These are phyloP conservation scores for Cyaniris semiargus DNA, from an alignment of 2,888 invertebrate species.

Conservation along the genomic window DNA sequence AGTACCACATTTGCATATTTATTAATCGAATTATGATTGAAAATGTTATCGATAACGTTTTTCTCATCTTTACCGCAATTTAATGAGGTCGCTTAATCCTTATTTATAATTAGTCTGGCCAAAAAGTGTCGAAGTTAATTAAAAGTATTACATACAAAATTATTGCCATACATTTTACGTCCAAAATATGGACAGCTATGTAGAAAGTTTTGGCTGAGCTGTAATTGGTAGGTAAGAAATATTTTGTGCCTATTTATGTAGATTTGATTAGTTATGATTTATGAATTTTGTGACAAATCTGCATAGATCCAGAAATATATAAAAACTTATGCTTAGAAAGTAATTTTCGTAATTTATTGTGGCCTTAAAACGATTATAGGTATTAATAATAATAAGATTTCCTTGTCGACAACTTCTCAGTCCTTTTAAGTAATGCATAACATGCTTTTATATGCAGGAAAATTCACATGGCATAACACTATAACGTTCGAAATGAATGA, in stretches of 20 bases:
- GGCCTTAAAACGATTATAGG: too few relatives aligned
- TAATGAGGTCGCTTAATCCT: neutral
- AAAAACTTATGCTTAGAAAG: too few relatives aligned
- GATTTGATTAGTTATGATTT: too few relatives aligned
- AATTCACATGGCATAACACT: neutral
- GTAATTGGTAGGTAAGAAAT: too few relatives aligned
- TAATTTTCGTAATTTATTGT: too few relatives aligned
- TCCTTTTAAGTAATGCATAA: neutral
- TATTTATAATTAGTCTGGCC: too few relatives aligned
- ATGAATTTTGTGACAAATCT: neutral
- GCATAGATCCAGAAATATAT: neutral
- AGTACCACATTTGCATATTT: constrained; percentile 35
- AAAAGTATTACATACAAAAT: too few relatives aligned
- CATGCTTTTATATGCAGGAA: neutral
- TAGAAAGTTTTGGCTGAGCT: too few relatives aligned
- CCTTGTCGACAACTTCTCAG: neutral
- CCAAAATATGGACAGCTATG: too few relatives aligned
- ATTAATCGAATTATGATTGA: neutral
- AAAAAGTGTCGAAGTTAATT: too few relatives aligned
- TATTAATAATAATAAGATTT: neutral
- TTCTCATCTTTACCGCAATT: neutral
- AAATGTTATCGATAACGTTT: neutral
- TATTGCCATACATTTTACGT: too few relatives aligned
- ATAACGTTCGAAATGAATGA: neutral
- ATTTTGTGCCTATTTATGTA: too few relatives aligned